Percentiles rank a stretch among this genome's conserved stretches.
Evolutionary conservation across 1,140 invertebrate species (phyloP).

Genomic region (Lordiphosa clarofinis): DNA sequence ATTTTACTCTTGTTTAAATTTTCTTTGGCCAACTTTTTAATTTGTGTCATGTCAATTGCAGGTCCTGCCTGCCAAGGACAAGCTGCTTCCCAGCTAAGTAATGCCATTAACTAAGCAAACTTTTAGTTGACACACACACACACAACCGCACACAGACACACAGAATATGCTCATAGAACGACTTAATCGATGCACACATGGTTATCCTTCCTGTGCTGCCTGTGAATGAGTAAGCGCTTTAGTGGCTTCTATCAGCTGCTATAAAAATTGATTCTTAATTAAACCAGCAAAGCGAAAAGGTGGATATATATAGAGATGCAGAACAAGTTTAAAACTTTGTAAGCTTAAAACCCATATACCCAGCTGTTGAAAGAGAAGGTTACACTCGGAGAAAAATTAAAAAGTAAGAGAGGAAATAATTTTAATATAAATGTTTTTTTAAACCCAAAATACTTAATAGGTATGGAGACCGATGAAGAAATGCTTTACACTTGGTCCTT

Average conservation of each 20-base stretch:
- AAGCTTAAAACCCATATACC: slow-evolving; percentile 32
- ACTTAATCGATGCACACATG: slow-evolving; percentile 64
- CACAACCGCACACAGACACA: slow-evolving; percentile 19
- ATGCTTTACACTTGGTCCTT: too few species aligned
- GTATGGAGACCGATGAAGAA: too few species aligned
- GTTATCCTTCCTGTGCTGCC: slow-evolving; percentile 4
- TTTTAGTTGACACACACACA: slow-evolving; percentile 48
- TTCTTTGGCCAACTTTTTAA: slow-evolving; percentile 41
- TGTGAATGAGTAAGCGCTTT: slow-evolving; percentile 46
- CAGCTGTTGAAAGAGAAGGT: neutral
- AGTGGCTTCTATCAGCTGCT: slow-evolving; percentile 60
- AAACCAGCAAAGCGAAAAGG: slow-evolving; percentile 45
- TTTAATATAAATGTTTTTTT: too few species aligned
- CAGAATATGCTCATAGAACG: slow-evolving; percentile 9
- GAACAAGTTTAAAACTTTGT: slow-evolving; percentile 10
- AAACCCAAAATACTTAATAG: too few species aligned
- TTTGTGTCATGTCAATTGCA: slow-evolving; percentile 30
- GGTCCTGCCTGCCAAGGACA: slow-evolving; percentile 15
- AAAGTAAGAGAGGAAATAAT: too few species aligned
- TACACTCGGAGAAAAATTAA: neutral
- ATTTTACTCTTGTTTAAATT: neutral
- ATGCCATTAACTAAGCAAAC: slow-evolving; percentile 62
- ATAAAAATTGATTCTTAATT: slow-evolving; percentile 75
- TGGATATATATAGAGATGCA: slow-evolving; percentile 5
- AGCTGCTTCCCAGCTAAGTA: slow-evolving; percentile 28